Percentiles rank a stretch among this genome's conserved stretches.
Evolutionary conservation across 92 coral and sea anemone genomes (phyloP).

Genomic region (Phenganax marumi): DNA sequence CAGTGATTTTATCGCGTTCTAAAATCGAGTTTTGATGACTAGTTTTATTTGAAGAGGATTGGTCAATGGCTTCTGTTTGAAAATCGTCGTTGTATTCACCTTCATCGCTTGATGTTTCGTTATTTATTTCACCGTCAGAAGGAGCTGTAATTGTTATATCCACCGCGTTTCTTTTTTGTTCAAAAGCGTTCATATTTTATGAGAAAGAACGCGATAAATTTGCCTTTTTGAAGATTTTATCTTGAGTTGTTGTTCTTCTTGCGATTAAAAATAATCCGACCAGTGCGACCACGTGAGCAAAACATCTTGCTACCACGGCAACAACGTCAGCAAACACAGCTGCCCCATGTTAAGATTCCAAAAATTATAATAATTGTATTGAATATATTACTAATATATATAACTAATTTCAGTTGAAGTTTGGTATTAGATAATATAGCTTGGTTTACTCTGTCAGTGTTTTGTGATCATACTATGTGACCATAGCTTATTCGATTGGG

Average conservation of each 20-base stretch:
- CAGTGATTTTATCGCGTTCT: background rate
- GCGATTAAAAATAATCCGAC: background rate
- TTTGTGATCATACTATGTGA: too few relatives aligned
- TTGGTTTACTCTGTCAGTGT: too few relatives aligned
- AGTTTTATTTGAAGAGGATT: background rate
- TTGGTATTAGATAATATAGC: too few relatives aligned
- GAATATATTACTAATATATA: too few relatives aligned
- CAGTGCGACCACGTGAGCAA: constrained; percentile 40
- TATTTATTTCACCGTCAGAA: constrained; percentile 13
- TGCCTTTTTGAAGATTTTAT: background rate
- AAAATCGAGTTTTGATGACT: background rate
- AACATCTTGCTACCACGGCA: constrained; percentile 34
- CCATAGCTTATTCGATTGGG: too few relatives aligned
- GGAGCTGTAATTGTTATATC: constrained; percentile 39
- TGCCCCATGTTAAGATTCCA: background rate
- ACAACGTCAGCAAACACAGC: constrained; percentile 4
- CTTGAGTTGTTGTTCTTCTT: background rate
- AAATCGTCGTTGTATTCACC: constrained; percentile 6
- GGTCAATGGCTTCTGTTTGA: constrained; percentile 4
- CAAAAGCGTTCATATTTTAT: constrained; percentile 20
- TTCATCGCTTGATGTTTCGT: background rate
- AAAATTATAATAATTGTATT: background rate
- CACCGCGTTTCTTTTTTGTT: constrained; percentile 14
- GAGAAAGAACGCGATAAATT: background rate
- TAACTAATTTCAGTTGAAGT: too few relatives aligned